phyloP scores from a whole-genome alignment of 2,113 vertebrate genomes.

The Lasiurus borealis region DNA sequence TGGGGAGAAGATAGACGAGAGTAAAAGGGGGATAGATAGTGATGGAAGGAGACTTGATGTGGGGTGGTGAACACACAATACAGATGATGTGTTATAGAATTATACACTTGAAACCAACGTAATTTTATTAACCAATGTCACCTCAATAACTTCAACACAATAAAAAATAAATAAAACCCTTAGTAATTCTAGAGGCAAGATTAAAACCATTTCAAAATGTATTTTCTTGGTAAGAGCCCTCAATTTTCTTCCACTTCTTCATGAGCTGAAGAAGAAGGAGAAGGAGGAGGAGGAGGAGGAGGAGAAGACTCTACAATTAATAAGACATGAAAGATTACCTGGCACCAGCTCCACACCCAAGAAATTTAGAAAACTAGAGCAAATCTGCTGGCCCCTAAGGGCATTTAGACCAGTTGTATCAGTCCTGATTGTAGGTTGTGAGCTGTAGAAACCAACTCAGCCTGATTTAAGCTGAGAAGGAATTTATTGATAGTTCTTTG shows the following conservation, averaged over 20 bases:
- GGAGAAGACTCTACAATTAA: conserved; percentile 1
- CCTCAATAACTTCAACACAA: neutral
- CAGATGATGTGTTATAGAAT: neutral
- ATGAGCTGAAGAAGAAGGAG: neutral
- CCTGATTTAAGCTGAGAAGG: conserved; percentile 48
- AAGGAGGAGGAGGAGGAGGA: neutral
- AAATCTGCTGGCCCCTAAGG: neutral
- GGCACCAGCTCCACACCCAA: neutral
- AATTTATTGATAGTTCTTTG: neutral
- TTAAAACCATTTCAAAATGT: conserved; percentile 6
- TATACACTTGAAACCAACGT: neutral
- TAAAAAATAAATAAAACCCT: neutral
- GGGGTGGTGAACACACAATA: neutral
- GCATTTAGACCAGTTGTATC: conserved; percentile 34
- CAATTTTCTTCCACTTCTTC: neutral
- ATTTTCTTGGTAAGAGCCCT: neutral
- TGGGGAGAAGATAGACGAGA: neutral
- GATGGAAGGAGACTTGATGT: neutral
- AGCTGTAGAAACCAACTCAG: conserved; percentile 23
- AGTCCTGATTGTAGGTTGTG: neutral
- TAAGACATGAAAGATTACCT: neutral
- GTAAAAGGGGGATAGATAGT: neutral
- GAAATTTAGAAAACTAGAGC: conserved; percentile 25
- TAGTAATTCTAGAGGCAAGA: neutral
- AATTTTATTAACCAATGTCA: neutral